These are phyloP conservation scores for Pristionchus japonicus DNA, from an alignment of 2,888 invertebrate species.

Conservation along the genomic window DNA sequence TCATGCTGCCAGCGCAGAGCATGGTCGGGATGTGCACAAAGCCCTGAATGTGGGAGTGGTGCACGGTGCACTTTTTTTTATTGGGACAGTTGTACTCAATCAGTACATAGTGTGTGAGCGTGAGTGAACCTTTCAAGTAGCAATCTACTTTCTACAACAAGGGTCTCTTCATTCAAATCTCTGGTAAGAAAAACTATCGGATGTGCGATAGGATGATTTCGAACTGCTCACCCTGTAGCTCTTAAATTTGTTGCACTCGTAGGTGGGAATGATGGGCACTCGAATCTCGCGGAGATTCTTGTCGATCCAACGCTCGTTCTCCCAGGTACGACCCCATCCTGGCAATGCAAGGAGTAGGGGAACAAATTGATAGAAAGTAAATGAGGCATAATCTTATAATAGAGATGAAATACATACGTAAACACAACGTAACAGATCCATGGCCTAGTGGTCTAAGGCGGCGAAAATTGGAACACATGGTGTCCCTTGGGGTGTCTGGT, in stretches of 20 bases:
- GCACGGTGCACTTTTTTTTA: background rate
- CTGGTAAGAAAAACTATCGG: background rate
- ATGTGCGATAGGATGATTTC: background rate
- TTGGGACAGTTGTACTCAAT: too few relatives aligned
- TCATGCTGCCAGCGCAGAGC: conserved; percentile 72
- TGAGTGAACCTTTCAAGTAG: background rate
- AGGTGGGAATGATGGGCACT: conserved; percentile 67
- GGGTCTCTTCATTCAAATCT: too few relatives aligned
- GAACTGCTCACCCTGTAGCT: conserved; percentile 22
- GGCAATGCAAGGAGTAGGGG: too few relatives aligned
- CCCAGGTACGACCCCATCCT: conserved; percentile 68
- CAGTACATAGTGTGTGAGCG: background rate
- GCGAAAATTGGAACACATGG: too few relatives aligned
- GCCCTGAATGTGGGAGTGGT: conserved; percentile 51
- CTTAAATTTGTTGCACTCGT: conserved; percentile 61
- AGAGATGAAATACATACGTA: too few relatives aligned
- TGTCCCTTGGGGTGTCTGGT: too few relatives aligned
- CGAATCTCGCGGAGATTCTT: conserved; percentile 63
- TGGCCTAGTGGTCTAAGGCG: too few relatives aligned
- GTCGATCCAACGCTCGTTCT: conserved; percentile 54
- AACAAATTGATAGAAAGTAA: too few relatives aligned
- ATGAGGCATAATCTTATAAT: too few relatives aligned
- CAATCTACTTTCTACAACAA: too few relatives aligned
- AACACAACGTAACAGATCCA: too few relatives aligned
- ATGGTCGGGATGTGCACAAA: conserved; percentile 67